Evolutionary conservation across 2,113 vertebrate species (phyloP).

Genomic region (Dendrocopos noguchii): DNA sequence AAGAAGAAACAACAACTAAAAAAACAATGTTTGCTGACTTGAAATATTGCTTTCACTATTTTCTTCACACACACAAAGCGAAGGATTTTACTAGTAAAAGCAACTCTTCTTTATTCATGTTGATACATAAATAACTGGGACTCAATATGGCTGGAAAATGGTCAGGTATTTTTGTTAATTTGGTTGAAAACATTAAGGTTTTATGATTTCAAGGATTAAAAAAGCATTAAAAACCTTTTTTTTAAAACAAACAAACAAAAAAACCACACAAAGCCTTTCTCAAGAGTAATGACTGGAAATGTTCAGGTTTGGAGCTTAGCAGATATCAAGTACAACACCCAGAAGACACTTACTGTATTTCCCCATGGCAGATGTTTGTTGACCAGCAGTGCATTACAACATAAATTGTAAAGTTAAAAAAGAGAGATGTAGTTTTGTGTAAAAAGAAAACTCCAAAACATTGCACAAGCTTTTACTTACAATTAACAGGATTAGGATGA

Average conservation of each 20-base stretch:
- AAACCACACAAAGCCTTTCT: neutral
- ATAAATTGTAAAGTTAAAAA: neutral
- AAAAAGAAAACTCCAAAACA: neutral
- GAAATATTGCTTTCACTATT: neutral
- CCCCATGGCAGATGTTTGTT: neutral
- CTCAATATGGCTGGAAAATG: neutral
- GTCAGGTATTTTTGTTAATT: neutral
- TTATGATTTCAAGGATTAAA: neutral
- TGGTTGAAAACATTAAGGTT: neutral
- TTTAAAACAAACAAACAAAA: neutral
- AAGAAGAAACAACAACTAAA: neutral
- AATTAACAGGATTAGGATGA: neutral
- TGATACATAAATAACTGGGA: neutral
- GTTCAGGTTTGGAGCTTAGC: neutral
- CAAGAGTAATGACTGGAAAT: neutral
- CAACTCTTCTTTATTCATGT: neutral
- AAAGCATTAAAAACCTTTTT: neutral
- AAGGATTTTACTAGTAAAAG: neutral
- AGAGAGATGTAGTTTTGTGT: neutral
- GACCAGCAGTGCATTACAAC: neutral
- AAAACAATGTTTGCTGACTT: neutral
- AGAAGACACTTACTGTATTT: neutral
- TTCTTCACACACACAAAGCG: neutral
- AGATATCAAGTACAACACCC: neutral
- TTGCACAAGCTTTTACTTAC: conserved; percentile 29